Evolutionary conservation across 2,113 vertebrate genomes (phyloP).

Genomic region (Morphnarchus princeps): DNA sequence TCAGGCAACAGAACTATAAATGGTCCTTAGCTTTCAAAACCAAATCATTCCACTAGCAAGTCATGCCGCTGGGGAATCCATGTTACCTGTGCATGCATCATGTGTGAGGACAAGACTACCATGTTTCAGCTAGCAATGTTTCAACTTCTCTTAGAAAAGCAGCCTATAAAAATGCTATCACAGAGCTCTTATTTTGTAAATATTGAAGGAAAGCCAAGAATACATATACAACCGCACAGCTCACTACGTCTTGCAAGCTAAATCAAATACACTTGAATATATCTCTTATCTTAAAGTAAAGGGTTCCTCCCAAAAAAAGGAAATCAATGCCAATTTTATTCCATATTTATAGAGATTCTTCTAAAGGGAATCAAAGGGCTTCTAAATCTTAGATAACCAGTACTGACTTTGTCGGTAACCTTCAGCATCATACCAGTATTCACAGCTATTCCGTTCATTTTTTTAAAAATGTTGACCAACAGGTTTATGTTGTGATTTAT

Average conservation of each 20-base stretch:
- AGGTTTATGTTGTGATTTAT: constrained; percentile 8
- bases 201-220: background rate
- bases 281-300: background rate
- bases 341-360: background rate
- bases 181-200: background rate
- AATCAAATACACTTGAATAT: background rate
- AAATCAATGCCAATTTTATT: constrained; percentile 28
- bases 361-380: background rate
- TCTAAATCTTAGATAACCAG: constrained; percentile 16
- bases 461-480: background rate
- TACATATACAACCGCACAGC: background rate
- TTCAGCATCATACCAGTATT: background rate
- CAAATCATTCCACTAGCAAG: background rate
- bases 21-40: background rate
- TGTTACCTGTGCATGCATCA: background rate
- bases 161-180: background rate
- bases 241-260: background rate
- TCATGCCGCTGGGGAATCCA: background rate
- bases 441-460: background rate
- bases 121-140: background rate
- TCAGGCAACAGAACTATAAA: background rate
- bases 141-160: background rate
- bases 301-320: background rate
- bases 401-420: background rate
- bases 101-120: background rate